Evolutionary conservation across 1,140 invertebrate genomes (phyloP).

Genomic region (Drosophila chauvacae): DNA sequence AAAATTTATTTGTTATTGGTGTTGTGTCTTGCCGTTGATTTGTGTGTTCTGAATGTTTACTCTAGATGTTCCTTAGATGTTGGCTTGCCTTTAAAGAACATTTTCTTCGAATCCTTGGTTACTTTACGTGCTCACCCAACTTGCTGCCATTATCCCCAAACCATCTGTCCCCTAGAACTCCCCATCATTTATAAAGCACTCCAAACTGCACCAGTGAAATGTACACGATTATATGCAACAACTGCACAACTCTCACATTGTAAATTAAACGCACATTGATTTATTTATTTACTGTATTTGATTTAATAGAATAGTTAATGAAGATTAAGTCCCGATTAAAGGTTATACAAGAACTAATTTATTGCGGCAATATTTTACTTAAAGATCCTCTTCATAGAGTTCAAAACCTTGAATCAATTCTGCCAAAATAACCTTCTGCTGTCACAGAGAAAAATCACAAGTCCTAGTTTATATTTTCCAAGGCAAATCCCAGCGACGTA

Average conservation of each 20-base stretch:
- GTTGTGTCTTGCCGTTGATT: constrained; percentile 44
- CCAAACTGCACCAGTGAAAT: constrained; percentile 58
- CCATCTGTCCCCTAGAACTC: constrained; percentile 26
- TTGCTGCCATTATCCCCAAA: constrained; percentile 3
- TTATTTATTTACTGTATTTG: neutral
- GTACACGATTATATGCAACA: constrained; percentile 52
- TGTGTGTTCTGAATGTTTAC: constrained; percentile 67
- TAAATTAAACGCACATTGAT: constrained; percentile 47
- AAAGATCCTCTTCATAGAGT: too few relatives aligned
- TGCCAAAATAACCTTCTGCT: neutral
- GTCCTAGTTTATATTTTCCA: constrained; percentile 3
- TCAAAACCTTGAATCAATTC: neutral
- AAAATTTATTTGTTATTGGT: constrained; percentile 45
- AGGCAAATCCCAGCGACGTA: neutral
- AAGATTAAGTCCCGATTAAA: neutral
- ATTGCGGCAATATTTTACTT: neutral
- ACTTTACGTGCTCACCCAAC: constrained; percentile 13
- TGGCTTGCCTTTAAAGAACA: constrained; percentile 3
- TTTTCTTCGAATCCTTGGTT: neutral
- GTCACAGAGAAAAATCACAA: neutral
- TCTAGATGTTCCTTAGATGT: constrained; percentile 35
- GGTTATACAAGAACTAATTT: neutral
- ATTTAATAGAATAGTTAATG: neutral
- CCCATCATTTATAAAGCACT: constrained; percentile 35
- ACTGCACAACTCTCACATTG: constrained; percentile 62